These are phyloP conservation scores for Dromaius novaehollandiae DNA, from an alignment of 2,113 vertebrate genomes.

Conservation along the genomic window DNA sequence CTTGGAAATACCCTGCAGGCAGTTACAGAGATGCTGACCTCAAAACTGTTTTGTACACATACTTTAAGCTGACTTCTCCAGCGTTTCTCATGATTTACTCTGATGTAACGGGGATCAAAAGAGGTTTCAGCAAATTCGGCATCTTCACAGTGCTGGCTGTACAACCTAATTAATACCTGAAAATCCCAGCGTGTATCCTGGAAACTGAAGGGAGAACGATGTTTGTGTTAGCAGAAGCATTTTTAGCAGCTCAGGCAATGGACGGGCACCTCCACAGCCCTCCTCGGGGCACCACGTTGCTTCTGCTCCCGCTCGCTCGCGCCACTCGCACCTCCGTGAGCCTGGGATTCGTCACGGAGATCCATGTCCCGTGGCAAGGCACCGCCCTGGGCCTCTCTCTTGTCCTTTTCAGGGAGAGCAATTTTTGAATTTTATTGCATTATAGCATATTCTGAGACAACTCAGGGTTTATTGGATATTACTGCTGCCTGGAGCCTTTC, in stretches of 20 bases:
- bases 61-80: not conserved
- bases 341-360: accelerated
- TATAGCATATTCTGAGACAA: not conserved
- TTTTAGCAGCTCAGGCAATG: not conserved
- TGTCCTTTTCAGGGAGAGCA: not conserved
- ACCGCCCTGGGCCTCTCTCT: not conserved
- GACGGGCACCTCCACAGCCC: not conserved
- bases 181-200: not conserved
- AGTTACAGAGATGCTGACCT: not conserved
- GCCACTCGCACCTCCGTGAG: accelerated
- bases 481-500: not conserved
- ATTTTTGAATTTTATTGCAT: not conserved
- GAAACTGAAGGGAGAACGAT: not conserved
- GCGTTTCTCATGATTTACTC: not conserved
- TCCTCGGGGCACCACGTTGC: not conserved
- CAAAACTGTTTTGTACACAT: accelerated
- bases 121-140: not conserved
- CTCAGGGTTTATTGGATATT: not conserved
- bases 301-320: accelerated
- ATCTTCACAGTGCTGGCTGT: not conserved
- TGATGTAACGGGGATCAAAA: not conserved
- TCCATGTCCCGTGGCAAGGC: accelerated
- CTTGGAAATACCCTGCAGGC: not conserved
- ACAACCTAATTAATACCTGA: not conserved
- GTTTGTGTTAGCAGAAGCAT: accelerated